Base-by-base conservation (phyloP, 2,888 invertebrate genomes). In the Caenorhabditis afra region DNA sequence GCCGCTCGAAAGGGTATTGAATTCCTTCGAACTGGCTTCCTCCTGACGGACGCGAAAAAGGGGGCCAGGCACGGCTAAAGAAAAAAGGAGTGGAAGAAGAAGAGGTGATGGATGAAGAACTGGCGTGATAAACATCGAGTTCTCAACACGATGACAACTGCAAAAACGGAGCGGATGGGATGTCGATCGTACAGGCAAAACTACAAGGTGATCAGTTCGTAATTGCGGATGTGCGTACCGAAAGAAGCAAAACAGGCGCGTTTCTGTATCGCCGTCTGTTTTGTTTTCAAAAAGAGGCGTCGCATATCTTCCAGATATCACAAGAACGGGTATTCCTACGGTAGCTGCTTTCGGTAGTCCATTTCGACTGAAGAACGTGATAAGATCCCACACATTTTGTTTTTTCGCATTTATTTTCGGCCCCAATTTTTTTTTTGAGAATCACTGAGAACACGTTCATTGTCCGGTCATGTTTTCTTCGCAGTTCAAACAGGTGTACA, bases 401-500 rank as follows among this genome's bases (percentile, higher is more conserved):
- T 7, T 29, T 29, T 7, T 29, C 29, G 3, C 29, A 29, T 3
- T 7, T 29, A 29, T 5, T 29, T 29, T 29, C 29, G 29, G 29
- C 29, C 7, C 29, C 4, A 29, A 5, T 7, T 29, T 29, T 29
- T 29, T 7, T 5, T 29, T 29, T 29, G 29, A 29, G 7, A 29
- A 29, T n/a, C n/a, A n/a, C n/a, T n/a, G n/a, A n/a, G n/a, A 41
- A 3, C 12, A 41, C 41, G 41, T 22, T n/a, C 11, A 3, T 12
- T 18, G 23, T 35, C 41, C 20, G 37, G 1, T 16, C 37, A 18
- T 45, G 52, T 29, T 41, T 61, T 52, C 41, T 20, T 37, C 20
- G 53, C 41, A 70, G 61, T 70, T 55, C 61, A 70, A 61, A 70
- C 70, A 64, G 58, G 64, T 71, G 71, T 71, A 71, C 71, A 71